Evolutionary conservation across 2,797 vertebrate species (phyloP), one percentile per base, ranked within the genome.

Genomic region (Helostoma temminkii): DNA sequence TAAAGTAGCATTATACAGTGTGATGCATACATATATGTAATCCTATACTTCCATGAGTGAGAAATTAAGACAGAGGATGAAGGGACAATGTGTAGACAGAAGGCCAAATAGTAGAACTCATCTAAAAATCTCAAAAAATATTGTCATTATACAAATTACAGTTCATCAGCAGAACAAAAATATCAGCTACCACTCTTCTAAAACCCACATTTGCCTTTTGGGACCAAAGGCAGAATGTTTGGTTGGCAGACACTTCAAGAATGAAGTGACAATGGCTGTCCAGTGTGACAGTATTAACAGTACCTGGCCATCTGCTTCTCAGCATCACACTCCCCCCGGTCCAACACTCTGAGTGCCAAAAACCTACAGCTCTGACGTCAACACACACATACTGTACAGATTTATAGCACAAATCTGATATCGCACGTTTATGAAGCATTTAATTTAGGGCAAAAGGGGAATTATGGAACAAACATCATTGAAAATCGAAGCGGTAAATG

Each of bases 291-390:
- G 81, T 50, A 77, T 75, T 71, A 78, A 76, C 83, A 64, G 79
- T 72, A 91, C 89, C 85, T 85, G 83, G 75, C 94, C 93, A 94
- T 93, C 93, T 95, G 93, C 86, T 92, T 86, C 92, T 36, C 92
- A 92, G 91, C 90, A 86, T 84, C 90, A 83, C 75, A 54, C 83
- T 81, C 71, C 73, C 78, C 36, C 43, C 71, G 76, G 72, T 81
- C 78, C 81, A 82, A 71, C 82, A 64, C 70, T 19, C 32, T 9
- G 16, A 43, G 43, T 53, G 89, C 92, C 91, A 94, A 87, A 73
- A 85, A 59, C 75, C 82, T 58, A 47, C 84, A 61, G 70, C 72
- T 73, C 78, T 83, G 86, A 81, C 84, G 88, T 90, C 89, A 88
- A 58, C 82, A 43, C 85, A 74, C 49, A 48, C 8, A 0, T 1